These are phyloP conservation scores for Strix uralensis DNA, from an alignment of 2,113 vertebrate species.

Conservation along the genomic window DNA sequence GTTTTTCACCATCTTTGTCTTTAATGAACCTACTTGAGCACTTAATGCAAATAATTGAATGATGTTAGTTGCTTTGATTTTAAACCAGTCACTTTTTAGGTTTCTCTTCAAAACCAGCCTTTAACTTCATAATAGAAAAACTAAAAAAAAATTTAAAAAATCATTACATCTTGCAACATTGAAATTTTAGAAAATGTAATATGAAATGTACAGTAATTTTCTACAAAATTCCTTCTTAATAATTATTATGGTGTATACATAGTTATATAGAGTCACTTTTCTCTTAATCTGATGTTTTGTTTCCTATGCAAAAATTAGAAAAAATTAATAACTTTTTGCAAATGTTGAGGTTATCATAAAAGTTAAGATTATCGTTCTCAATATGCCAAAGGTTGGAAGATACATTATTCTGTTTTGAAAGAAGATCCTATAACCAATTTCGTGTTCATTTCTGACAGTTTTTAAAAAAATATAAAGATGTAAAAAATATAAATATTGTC, in stretches of 20 bases:
- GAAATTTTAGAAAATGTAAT: not conserved
- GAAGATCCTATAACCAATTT: not conserved
- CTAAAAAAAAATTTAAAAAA: not conserved
- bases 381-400: not conserved
- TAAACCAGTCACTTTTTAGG: not conserved
- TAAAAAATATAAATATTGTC: not conserved
- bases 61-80: not conserved
- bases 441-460: not conserved
- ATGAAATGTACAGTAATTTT: not conserved
- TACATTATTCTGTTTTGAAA: not conserved
- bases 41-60: not conserved
- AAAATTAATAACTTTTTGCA: not conserved
- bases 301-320: not conserved
- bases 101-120: not conserved
- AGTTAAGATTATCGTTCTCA: not conserved
- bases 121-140: not conserved
- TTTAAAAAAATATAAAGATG: accelerated
- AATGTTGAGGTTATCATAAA: not conserved
- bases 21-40: not conserved
- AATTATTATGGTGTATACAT: not conserved
- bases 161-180: not conserved
- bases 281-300: not conserved
- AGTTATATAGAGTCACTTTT: not conserved
- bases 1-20: not conserved
- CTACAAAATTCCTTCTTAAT: not conserved